Base-by-base conservation (phyloP, 2,797 vertebrate genomes). In the Lutjanus argentimaculatus region DNA sequence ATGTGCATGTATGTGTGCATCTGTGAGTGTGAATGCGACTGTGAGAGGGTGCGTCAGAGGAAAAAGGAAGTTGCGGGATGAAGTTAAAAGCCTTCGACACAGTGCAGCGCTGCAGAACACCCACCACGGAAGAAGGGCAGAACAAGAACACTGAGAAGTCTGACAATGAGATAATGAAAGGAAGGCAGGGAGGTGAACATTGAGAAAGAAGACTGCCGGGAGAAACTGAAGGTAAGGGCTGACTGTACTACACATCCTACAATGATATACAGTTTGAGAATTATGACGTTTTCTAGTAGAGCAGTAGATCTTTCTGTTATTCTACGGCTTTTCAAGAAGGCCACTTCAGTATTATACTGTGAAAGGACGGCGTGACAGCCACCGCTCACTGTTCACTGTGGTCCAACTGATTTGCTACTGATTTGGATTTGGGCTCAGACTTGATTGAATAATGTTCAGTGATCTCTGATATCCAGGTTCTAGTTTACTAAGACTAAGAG, bases 61-160 rank as follows among this genome's bases (percentile, higher is more conserved):
- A 94, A 96, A 95, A 89, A 96, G 96, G 96, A 96, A 96, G 95
- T 95, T 94, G 93, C 83, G 86, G 84, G 78, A 85, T 93, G 82
- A 93, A 93, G 92, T 94, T 94, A 92, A 95, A 95, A 95, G 92
- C 84, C 82, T 88, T 91, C 81, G 64, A 89, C 91, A 78, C 85
- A 77, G 51, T 94, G 95, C 95, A 95, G 79, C 80, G 67, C 86
- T 95, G 94, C 95, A 95, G 91, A 94, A 94, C 94, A 94, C 93
- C 93, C 93, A 94, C 93, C 77, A 89, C 91, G 89, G 92, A 94
- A 93, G 92, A 92, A 84, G 72, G 67, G 72, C 85, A 89, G 74
- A 89, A 64, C 67, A 11, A 90, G 70, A 85, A 83, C 67, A 14
- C 68, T 4, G 13, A 36, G 30, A 61, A 85, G 78, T 86, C 64